Evolutionary conservation across 2,888 invertebrate species (phyloP).

Genomic region (Phyllotreta striolata): DNA sequence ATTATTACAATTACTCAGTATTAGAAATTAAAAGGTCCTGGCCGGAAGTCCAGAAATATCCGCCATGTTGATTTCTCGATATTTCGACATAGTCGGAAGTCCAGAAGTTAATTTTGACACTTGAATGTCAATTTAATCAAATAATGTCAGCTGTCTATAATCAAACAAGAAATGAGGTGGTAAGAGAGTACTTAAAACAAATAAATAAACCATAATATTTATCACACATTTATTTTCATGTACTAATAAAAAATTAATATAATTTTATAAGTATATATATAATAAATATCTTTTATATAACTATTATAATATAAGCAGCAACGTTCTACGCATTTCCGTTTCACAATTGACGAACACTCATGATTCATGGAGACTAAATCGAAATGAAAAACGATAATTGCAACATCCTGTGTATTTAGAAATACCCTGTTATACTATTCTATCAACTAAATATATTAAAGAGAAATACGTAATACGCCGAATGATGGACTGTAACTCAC

Average conservation of each 20-base stretch:
- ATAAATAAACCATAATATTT: no score
- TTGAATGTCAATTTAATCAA: no score
- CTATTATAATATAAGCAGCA: conserved; percentile 39
- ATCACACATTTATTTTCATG: conserved; percentile 53
- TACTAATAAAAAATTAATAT: conserved; percentile 56
- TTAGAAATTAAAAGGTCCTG: no score
- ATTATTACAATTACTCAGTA: no score
- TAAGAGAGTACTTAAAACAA: background rate
- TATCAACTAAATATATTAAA: conserved; percentile 10
- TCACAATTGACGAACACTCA: conserved; percentile 20
- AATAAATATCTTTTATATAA: conserved; percentile 52
- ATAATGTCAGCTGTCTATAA: no score
- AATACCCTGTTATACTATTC: conserved; percentile 2
- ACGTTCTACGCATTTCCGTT: conserved; percentile 41
- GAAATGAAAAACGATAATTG: conserved; percentile 10
- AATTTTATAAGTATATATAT: conserved; percentile 49
- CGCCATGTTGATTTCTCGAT: no score
- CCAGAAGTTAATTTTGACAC: no score
- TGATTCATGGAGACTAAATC: conserved; percentile 2
- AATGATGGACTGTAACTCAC: conserved; percentile 29
- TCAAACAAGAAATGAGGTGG: no score
- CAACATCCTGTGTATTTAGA: background rate
- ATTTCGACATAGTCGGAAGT: no score
- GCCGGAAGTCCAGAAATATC: no score
- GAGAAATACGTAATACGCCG: conserved; percentile 34